phyloP scores from a whole-genome alignment of 2,888 invertebrate species.

The Coenonympha glycerion region DNA sequence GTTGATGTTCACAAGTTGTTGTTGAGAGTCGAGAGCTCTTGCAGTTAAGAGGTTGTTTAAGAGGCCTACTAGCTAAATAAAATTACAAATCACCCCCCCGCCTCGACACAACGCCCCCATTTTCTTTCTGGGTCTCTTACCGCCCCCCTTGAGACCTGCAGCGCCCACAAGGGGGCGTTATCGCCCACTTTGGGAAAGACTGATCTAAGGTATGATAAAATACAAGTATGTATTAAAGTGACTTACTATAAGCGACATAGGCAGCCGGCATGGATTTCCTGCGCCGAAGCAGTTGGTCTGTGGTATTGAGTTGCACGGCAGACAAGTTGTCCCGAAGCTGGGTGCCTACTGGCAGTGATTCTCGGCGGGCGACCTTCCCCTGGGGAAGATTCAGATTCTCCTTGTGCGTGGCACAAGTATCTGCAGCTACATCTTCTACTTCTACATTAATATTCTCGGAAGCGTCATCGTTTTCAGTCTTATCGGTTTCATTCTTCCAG shows the following conservation, averaged over 20 bases:
- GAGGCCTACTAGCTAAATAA: no score
- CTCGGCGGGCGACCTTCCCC: constrained; percentile 27
- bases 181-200: no score
- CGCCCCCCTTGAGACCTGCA: no score
- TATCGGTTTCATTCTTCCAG: constrained; percentile 38
- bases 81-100: no score
- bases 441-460: constrained; percentile 35
- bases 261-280: constrained; percentile 59
- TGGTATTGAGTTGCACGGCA: constrained; percentile 38
- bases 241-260: constrained; percentile 39
- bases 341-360: constrained; percentile 37
- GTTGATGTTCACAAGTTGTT: no score
- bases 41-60: no score
- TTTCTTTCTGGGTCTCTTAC: no score
- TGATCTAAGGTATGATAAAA: no score
- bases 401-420: constrained; percentile 30
- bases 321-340: constrained; percentile 53
- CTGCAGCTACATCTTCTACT: constrained; percentile 33
- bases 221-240: background rate
- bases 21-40: no score
- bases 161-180: no score
- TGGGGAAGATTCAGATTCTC: constrained; percentile 35
- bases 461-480: constrained; percentile 42
- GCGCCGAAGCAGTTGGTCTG: constrained; percentile 42
- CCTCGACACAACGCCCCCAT: no score